Evolutionary conservation across 2,888 invertebrate species (phyloP), one percentile per base, ranked within the genome.

Genomic region (Tromatobia lineatoria): DNA sequence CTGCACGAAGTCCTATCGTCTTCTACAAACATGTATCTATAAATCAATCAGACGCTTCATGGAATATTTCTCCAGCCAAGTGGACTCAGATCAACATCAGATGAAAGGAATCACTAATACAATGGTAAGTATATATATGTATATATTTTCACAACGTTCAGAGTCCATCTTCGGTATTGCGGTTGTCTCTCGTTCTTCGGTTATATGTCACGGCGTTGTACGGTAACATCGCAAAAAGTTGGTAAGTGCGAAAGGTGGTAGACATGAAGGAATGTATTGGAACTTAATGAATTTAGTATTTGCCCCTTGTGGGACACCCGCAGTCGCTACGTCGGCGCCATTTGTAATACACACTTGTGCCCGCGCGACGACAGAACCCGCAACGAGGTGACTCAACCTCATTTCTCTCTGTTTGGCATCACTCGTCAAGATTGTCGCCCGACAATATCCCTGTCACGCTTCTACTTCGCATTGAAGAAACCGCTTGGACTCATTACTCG

Each of bases 201-300:
- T 59, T 78, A 42, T 70, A 61, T 73, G 23, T 66, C 34, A 42
- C 20, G 59, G 66, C 25, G 38, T 15, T 52, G 59, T 59, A 47
- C 59, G 79, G 75, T 42, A 34, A 50, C 59, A 25, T n/a, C 50
- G 70, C 75, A 86, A 86, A 86, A 86, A 84, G 80, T 69, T 69
- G 52, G 74, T 74, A 69, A 84, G 84, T 79, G 85, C 82, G 76
- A 80, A 77, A 80, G 79, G 81, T 70, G 85, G 64, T 61, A 87
- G 86, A 86, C 87, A 85, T 73, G 84, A 29, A 80, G 87, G 87
- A 86, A 88, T 87, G 83, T 85, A 88, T 88, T 85, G 87, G 87
- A 87, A 87, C 75, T 86, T 87, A 87, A 89, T 87, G 89, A 87
- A 88, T 87, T 86, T 85, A 87, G 85, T 87, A 87, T 75, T 83